phyloP scores from a whole-genome alignment of 2,888 invertebrate species.

The Lasioglossum pauxillum region DNA sequence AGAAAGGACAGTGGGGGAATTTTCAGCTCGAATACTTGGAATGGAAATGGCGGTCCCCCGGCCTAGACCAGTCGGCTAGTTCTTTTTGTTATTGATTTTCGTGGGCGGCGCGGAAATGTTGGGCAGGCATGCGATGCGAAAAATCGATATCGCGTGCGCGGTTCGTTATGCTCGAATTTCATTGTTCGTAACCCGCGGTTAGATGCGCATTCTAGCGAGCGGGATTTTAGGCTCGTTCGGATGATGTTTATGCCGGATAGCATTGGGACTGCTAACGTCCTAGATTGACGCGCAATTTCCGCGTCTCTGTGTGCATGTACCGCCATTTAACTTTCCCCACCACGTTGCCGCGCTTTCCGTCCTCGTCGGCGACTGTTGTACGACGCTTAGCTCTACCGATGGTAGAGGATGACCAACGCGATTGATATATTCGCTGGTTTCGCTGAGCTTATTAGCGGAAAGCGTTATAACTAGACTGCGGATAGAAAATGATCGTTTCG shows the following conservation, averaged over 20 bases:
- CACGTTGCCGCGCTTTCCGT: conserved; percentile 8
- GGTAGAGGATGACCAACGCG: not conserved
- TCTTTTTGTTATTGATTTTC: conserved; percentile 16
- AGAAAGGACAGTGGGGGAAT: not conserved
- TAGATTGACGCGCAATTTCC: conserved; percentile 47
- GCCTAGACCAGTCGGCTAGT: not conserved
- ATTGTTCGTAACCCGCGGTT: not conserved
- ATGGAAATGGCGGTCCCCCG: not conserved
- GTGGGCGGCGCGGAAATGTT: not conserved
- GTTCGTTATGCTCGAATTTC: not conserved
- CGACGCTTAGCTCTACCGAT: conserved; percentile 4
- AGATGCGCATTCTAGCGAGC: not conserved
- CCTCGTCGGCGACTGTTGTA: conserved; percentile 15
- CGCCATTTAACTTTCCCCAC: conserved; percentile 32
- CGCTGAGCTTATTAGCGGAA: not conserved
- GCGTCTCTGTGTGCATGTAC: conserved; percentile 30
- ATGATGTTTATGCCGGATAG: conserved; percentile 23
- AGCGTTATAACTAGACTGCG: not conserved
- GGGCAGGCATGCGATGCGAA: conserved; percentile 13
- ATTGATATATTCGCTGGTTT: not conserved
- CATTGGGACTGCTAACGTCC: conserved; percentile 35
- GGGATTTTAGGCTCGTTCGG: not conserved
- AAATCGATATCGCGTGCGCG: conserved; percentile 12
- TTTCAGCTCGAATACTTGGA: not conserved
- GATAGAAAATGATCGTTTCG: not conserved